Evolutionary conservation across 2,797 vertebrate species (phyloP), one percentile per base, ranked within the genome.

Genomic region (Ptychadena robeensis): DNA sequence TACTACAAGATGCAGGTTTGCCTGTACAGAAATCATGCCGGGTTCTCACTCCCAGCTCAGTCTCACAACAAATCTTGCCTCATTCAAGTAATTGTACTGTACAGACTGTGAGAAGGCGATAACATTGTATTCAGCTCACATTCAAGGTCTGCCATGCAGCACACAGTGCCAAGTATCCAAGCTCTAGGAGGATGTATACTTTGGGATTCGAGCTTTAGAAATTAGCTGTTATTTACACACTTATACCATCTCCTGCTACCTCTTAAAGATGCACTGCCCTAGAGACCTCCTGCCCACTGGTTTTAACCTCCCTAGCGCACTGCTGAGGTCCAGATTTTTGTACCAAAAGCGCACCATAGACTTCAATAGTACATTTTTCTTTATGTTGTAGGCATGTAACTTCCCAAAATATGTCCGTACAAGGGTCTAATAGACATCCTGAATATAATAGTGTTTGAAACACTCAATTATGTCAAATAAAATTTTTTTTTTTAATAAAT

Each of bases 51-150:
- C 70, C 64, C 38, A 4, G 38, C 31, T 72, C 69, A 72, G 15
- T 28, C 53, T 57, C 70, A 73, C 37, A 81, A 53, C 44, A 65
- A 53, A 67, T 66, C 65, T 67, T 78, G 31, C 11, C 44, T 78
- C 30, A 67, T 67, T 67, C 75, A 66, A 40, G 38, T 67, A 66
- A 53, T 67, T 81, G 70, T 66, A 63, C 63, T 73, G 59, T 48
- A 65, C 40, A 73, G 63, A 73, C 63, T 73, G 79, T 73, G 70
- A 25, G 31, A 32, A 40, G 61, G 27, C 57, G 59, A 81, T 81
- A 81, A 81, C 70, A 81, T 81, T 73, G 70, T 81, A 61, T 73
- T 59, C 59, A 44, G 28, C 28, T 81, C 44, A 70, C 31, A 80
- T 80, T 72, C 69, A 81, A 38, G 67, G 63, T 31, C 59, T 34